Evolutionary conservation across 2,113 vertebrate species (phyloP).

Genomic region (Prolemur simus): DNA sequence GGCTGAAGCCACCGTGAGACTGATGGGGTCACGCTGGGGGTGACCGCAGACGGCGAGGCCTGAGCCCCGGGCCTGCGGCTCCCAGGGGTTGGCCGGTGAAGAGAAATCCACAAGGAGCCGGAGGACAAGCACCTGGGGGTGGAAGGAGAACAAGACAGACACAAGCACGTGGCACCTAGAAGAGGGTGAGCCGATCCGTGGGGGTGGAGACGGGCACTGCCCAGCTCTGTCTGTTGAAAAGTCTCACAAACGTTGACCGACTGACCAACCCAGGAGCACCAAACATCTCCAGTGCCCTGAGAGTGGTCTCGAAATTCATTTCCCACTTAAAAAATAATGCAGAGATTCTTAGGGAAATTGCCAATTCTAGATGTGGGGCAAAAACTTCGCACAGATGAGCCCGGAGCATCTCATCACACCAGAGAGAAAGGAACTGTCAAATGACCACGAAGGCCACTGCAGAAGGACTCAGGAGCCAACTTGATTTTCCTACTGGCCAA

Average conservation of each 20-base stretch:
- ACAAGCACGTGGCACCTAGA: background rate
- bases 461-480: background rate
- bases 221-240: background rate
- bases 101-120: too few relatives aligned
- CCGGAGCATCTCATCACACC: background rate
- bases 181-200: background rate
- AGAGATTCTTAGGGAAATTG: background rate
- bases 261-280: background rate
- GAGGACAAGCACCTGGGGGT: background rate
- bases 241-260: background rate
- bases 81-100: rapidly evolving
- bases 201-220: background rate
- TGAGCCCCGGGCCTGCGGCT: rapidly evolving
- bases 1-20: too few relatives aligned
- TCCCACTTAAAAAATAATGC: background rate
- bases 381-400: background rate
- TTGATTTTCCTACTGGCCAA: background rate
- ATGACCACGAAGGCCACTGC: background rate
- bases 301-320: background rate
- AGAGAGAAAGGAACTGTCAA: background rate
- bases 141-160: background rate
- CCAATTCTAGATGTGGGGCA: background rate
- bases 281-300: background rate
- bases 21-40: background rate
- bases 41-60: background rate